Conservation (phyloP, 2,888 invertebrate species). For the Poecilus cupreus region DNA sequence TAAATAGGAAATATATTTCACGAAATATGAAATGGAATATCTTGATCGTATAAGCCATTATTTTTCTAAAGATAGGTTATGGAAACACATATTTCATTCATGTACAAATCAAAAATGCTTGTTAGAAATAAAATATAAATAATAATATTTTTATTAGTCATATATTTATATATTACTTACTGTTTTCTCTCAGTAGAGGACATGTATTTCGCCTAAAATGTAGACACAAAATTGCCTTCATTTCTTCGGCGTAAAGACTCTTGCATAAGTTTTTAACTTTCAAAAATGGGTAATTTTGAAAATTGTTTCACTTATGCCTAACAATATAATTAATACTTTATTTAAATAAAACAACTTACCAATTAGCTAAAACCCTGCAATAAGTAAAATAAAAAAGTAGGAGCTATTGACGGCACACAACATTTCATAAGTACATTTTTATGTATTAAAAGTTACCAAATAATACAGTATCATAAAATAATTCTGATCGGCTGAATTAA, state of each 20-base stretch:
- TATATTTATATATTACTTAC: no score
- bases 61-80: slow-evolving; percentile 7
- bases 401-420: no score
- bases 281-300: no score
- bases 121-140: neutral
- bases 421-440: slow-evolving; percentile 26
- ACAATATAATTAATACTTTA: no score
- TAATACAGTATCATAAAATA: slow-evolving; percentile 43
- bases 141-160: no score
- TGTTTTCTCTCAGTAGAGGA: no score
- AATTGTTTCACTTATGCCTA: no score
- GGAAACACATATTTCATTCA: neutral
- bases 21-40: slow-evolving; percentile 5
- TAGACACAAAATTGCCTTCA: no score
- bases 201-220: no score
- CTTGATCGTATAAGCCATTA: neutral
- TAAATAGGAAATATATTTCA: neutral
- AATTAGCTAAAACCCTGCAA: neutral
- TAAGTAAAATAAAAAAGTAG: no score
- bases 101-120: neutral
- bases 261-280: no score
- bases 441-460: slow-evolving; percentile 45
- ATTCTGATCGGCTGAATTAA: slow-evolving; percentile 16
- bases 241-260: no score
- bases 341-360: neutral